Percentiles rank a stretch among this genome's conserved stretches.
phyloP scores from a whole-genome alignment of 2,113 vertebrate species.

The Elgaria multicarinata region DNA sequence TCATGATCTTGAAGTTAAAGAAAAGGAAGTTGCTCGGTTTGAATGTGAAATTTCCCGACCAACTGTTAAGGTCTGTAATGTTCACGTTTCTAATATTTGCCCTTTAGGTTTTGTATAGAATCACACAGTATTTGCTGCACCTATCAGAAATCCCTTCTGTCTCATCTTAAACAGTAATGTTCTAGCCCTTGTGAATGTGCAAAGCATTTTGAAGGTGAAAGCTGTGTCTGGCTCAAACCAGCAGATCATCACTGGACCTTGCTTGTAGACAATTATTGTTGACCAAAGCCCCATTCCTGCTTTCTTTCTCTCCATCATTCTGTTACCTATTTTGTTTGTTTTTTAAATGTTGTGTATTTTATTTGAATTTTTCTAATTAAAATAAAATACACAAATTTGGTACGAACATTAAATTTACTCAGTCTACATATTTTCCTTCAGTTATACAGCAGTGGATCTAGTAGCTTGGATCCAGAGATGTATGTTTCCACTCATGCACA shows the following conservation, averaged over 20 bases:
- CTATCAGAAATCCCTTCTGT: neutral
- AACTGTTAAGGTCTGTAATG: slow-evolving; percentile 83
- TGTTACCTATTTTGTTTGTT: neutral
- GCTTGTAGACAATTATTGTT: neutral
- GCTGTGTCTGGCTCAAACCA: neutral
- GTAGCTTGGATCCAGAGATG: neutral
- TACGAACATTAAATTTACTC: neutral
- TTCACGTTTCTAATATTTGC: slow-evolving; percentile 14
- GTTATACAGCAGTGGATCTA: neutral
- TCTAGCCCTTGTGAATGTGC: neutral
- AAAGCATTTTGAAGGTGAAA: neutral
- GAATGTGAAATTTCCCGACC: slow-evolving; percentile 97
- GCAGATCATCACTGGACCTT: neutral
- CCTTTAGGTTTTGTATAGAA: neutral
- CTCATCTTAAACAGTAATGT: neutral
- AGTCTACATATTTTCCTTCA: neutral
- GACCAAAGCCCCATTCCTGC: neutral
- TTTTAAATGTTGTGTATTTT: too few relatives aligned
- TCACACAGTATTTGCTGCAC: neutral
- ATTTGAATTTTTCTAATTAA: neutral
- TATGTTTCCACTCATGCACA: neutral
- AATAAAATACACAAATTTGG: neutral
- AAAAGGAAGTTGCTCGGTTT: slow-evolving; percentile 94
- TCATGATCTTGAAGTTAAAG: slow-evolving; percentile 92
- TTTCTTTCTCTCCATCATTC: neutral